A percentile compares a stretch with the other conserved stretches of the same genome.
Conservation (phyloP, 2,113 vertebrate species). For the Amphiprion ocellaris region DNA sequence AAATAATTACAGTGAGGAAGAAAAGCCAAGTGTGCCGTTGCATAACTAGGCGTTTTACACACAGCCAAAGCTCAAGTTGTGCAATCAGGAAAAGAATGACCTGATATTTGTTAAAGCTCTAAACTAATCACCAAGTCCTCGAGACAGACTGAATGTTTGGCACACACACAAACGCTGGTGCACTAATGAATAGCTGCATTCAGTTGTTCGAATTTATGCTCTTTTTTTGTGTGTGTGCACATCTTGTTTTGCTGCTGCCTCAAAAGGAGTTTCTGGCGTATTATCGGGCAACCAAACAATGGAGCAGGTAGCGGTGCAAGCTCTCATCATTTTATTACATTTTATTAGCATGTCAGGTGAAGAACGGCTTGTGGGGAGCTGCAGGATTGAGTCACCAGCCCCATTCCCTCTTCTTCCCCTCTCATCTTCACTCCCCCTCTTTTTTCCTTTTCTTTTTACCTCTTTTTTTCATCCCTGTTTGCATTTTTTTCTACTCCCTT, state of each 20-base stretch:
- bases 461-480: slow-evolving; percentile 44
- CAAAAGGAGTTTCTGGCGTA: slow-evolving; percentile 14
- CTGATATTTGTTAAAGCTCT: slow-evolving; percentile 36
- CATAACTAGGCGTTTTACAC: slow-evolving; percentile 33
- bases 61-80: slow-evolving; percentile 49
- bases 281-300: slow-evolving; percentile 29
- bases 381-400: slow-evolving; percentile 79
- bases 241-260: slow-evolving; percentile 7
- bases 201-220: slow-evolving; percentile 8
- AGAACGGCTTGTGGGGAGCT: slow-evolving; percentile 62
- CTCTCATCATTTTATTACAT: slow-evolving; percentile 29
- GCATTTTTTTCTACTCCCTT: slow-evolving; percentile 41
- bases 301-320: slow-evolving; percentile 11
- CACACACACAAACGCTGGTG: slow-evolving; percentile 7
- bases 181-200: slow-evolving; percentile 21
- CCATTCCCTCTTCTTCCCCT: slow-evolving; percentile 22
- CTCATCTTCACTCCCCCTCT: slow-evolving; percentile 44
- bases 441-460: slow-evolving; percentile 22
- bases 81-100: slow-evolving; percentile 37
- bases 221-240: neutral
- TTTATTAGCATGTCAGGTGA: slow-evolving; percentile 70
- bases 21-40: slow-evolving; percentile 39
- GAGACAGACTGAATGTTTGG: slow-evolving; percentile 12
- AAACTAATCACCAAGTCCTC: slow-evolving; percentile 22
- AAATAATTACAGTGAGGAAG: slow-evolving; percentile 27